Conservation (phyloP, 37 sponge, comb jelly and placozoan genomes). For the Spongilla lacustris region DNA sequence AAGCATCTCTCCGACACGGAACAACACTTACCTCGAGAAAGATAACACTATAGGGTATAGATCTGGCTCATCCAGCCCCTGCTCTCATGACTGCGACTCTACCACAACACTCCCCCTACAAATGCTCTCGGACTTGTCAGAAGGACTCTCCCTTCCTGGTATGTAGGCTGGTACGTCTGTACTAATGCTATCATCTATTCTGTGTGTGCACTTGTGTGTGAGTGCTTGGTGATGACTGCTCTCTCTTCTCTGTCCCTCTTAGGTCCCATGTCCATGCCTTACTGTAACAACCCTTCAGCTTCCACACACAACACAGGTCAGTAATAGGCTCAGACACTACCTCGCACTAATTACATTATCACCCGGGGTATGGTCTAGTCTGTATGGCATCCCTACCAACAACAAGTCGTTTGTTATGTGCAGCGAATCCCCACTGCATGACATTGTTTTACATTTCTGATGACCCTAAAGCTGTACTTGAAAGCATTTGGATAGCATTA, state of each 20-base stretch:
- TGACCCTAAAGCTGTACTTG: neutral
- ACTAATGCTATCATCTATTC: neutral
- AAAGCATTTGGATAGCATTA: neutral
- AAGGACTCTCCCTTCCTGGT: constrained; percentile 52
- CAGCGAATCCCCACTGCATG: neutral
- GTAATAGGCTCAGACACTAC: neutral
- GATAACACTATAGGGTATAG: constrained; percentile 45
- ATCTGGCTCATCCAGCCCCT: constrained; percentile 37
- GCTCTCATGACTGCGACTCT: constrained; percentile 49
- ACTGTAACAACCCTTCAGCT: neutral
- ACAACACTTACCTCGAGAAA: constrained; percentile 45
- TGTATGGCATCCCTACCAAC: neutral
- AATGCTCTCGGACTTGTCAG: constrained; percentile 43
- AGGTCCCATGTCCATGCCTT: neutral
- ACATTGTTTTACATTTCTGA: neutral
- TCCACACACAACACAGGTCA: neutral
- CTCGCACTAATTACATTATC: neutral
- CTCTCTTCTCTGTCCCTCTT: neutral
- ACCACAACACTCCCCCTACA: constrained; percentile 57
- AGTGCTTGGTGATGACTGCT: neutral
- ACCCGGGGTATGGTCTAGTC: neutral
- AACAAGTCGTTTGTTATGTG: neutral
- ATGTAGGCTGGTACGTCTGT: neutral
- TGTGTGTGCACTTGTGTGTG: neutral
- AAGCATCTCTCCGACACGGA: constrained; percentile 21